phyloP scores from a whole-genome alignment of 2,797 vertebrate genomes.

The Pampus argenteus region DNA sequence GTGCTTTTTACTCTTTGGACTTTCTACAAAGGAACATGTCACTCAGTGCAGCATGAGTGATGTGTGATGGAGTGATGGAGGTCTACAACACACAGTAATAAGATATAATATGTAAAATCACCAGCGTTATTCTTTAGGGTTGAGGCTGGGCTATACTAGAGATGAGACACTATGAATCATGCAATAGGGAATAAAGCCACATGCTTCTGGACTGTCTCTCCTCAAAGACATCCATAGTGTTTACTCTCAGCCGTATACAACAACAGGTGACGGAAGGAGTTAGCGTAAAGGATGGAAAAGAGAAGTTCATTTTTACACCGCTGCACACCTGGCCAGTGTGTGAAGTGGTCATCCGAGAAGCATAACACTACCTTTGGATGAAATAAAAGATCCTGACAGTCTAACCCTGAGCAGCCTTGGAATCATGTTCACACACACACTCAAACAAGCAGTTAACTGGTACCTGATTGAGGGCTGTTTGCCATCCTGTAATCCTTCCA shows the following conservation, averaged over 20 bases:
- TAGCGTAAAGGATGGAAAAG: too few species aligned
- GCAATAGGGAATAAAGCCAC: background rate
- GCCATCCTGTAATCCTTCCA: slow-evolving; percentile 35
- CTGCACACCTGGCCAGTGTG: background rate
- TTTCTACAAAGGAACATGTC: too few species aligned
- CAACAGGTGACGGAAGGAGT: too few species aligned
- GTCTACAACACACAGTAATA: too few species aligned
- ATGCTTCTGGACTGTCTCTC: too few species aligned
- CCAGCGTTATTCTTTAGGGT: background rate
- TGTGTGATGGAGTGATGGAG: too few species aligned
- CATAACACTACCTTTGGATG: background rate
- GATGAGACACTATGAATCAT: background rate
- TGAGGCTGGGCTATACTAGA: background rate
- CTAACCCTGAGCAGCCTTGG: background rate
- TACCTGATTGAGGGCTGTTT: slow-evolving; percentile 43
- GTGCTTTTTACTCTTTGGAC: too few species aligned
- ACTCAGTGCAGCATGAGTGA: too few species aligned
- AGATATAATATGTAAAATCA: too few species aligned
- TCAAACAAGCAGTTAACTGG: slow-evolving; percentile 5
- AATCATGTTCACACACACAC: slow-evolving; percentile 9
- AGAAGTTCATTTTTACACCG: too few species aligned
- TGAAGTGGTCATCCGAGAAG: background rate
- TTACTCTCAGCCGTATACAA: too few species aligned
- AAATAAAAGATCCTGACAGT: background rate
- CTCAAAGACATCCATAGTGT: too few species aligned